Percentiles rank a stretch among this genome's conserved stretches.
phyloP scores from a whole-genome alignment of 2,797 vertebrate genomes.

The Sylvia borin region DNA sequence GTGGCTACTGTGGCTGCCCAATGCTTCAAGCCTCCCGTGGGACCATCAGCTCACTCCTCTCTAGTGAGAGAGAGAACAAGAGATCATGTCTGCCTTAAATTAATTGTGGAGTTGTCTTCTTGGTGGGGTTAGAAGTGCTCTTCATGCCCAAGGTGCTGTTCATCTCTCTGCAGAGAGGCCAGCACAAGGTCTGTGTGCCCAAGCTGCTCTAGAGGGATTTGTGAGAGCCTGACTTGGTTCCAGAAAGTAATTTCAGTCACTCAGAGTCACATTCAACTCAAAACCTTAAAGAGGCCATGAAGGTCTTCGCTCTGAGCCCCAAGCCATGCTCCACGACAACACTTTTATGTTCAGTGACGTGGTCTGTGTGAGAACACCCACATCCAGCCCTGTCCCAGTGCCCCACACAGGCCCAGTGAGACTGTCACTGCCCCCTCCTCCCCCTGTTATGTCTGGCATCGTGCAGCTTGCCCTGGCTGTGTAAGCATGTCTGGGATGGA shows the following conservation, averaged over 20 bases:
- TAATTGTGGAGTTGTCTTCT: background rate
- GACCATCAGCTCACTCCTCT: background rate
- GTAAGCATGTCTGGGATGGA: conserved; percentile 8
- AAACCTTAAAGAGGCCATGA: background rate
- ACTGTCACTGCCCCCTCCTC: background rate
- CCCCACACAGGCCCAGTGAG: background rate
- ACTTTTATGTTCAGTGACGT: fast-evolving
- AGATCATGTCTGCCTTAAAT: background rate
- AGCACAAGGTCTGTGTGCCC: background rate
- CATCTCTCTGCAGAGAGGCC: background rate
- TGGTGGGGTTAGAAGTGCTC: background rate
- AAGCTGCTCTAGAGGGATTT: background rate
- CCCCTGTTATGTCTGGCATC: background rate
- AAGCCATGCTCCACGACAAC: background rate
- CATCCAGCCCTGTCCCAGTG: background rate
- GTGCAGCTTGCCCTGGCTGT: background rate
- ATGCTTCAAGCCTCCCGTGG: background rate
- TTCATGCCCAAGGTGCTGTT: background rate
- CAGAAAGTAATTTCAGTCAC: background rate
- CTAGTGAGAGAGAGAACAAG: background rate
- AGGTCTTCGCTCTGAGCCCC: background rate
- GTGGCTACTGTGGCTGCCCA: background rate
- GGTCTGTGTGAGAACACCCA: fast-evolving
- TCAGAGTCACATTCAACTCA: background rate
- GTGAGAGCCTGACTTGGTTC: background rate